These are phyloP conservation scores for Liposcelis brunnea DNA, from an alignment of 2,888 invertebrate species.

Conservation along the genomic window DNA sequence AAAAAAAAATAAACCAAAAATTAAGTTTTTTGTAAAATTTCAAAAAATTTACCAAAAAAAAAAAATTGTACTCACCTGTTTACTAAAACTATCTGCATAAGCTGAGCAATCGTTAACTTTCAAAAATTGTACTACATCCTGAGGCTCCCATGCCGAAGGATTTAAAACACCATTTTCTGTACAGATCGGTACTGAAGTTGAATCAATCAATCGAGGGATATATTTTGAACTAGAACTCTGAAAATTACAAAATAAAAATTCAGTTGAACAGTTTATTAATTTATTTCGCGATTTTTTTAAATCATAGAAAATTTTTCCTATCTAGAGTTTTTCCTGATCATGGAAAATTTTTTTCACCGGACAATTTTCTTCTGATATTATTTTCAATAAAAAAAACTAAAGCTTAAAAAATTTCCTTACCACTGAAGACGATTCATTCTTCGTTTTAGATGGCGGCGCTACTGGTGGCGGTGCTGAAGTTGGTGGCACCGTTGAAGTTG, in stretches of 20 bases:
- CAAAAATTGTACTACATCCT: conserved; percentile 79
- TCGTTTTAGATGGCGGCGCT: conserved; percentile 28
- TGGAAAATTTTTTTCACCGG: too few relatives aligned
- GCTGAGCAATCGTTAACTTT: conserved; percentile 63
- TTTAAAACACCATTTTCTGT: conserved; percentile 15
- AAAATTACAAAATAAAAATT: too few relatives aligned
- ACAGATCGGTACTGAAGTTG: conserved; percentile 11
- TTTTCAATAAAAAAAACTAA: too few relatives aligned
- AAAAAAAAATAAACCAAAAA: conserved; percentile 21
- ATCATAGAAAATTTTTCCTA: too few relatives aligned
- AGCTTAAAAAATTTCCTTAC: too few relatives aligned
- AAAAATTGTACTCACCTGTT: conserved; percentile 26
- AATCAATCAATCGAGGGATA: conserved; percentile 36
- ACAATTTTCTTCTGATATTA: too few relatives aligned
- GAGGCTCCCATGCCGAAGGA: conserved; percentile 51
- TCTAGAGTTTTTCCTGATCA: too few relatives aligned
- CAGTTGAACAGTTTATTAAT: conserved; percentile 12
- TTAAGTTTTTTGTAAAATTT: neutral
- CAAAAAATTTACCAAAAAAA: conserved; percentile 3
- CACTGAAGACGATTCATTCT: too few relatives aligned
- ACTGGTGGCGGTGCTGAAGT: conserved; percentile 35
- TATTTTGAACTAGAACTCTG: conserved; percentile 29
- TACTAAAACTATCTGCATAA: conserved; percentile 39
- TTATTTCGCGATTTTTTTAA: too few relatives aligned
- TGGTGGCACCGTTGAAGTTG: conserved; percentile 26